Conservation (phyloP, 1,140 invertebrate species). For the Mycetomoellerius zeteki region DNA sequence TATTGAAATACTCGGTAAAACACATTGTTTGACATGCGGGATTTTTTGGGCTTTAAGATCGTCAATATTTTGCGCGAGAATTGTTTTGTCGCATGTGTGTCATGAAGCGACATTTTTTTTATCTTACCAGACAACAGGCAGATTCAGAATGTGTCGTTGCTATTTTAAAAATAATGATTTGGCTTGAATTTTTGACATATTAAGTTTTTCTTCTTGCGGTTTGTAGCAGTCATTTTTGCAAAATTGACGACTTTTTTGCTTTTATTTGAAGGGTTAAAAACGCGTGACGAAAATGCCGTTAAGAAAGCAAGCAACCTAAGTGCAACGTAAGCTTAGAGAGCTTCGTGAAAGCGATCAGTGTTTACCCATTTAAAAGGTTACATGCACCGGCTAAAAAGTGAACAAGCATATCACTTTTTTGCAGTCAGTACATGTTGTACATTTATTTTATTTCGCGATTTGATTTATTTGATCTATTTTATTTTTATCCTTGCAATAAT, state of each 20-base stretch:
- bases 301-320: constrained; percentile 59
- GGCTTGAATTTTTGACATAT: neutral
- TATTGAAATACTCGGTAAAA: constrained; percentile 26
- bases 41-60: neutral
- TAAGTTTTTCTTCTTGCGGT: neutral
- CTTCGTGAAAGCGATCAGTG: constrained; percentile 54
- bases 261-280: constrained; percentile 26
- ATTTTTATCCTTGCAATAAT: neutral
- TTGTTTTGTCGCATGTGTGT: neutral
- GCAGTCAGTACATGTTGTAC: neutral
- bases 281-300: constrained; percentile 44
- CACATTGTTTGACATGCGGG: constrained; percentile 8
- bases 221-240: constrained; percentile 18
- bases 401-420: constrained; percentile 36
- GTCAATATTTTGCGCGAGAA: neutral
- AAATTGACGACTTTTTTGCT: constrained; percentile 33
- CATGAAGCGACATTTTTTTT: neutral
- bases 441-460: constrained; percentile 19
- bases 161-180: neutral
- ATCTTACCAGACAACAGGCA: neutral
- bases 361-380: constrained; percentile 65
- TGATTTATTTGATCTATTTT: constrained; percentile 1
- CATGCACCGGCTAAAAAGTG: constrained; percentile 38
- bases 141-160: neutral
- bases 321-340: constrained; percentile 50